Evolutionary conservation across 2,113 vertebrate genomes (phyloP).

Genomic region (Tachysurus fulvidraco): DNA sequence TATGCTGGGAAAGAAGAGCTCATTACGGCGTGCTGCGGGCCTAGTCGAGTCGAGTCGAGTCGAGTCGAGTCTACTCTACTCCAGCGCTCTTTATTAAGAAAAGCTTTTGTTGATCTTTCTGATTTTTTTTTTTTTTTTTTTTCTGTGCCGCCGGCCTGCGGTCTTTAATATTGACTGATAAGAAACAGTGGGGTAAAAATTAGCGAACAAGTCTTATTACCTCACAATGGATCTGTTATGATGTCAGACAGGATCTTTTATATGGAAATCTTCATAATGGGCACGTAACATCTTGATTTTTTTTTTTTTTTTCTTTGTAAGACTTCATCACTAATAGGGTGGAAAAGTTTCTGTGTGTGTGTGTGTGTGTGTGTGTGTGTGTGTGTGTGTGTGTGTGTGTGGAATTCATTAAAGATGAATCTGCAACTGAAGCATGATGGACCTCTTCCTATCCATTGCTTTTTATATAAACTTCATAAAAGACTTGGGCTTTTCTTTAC

Average conservation of each 20-base stretch:
- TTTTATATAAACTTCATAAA: conserved; percentile 59
- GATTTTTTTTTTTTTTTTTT: background rate
- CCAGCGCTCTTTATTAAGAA: conserved; percentile 39
- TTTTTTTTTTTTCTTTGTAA: conserved; percentile 59
- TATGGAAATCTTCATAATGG: conserved; percentile 65
- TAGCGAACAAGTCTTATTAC: conserved; percentile 37
- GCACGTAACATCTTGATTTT: conserved; percentile 53
- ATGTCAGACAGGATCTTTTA: conserved; percentile 57
- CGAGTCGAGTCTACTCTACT: background rate
- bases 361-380: conserved; percentile 43
- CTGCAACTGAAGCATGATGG: conserved; percentile 70
- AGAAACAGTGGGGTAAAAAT: conserved; percentile 47
- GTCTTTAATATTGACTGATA: conserved; percentile 51
- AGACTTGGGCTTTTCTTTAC: conserved; percentile 69
- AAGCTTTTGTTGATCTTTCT: conserved; percentile 28
- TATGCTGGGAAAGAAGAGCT: conserved; percentile 42
- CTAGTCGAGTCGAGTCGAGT: background rate
- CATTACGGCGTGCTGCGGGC: conserved; percentile 38
- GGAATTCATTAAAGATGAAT: conserved; percentile 70
- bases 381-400: conserved; percentile 41
- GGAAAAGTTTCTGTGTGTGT: conserved; percentile 56
- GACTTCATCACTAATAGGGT: conserved; percentile 68
- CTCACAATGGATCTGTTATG: conserved; percentile 50
- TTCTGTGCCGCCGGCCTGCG: background rate
- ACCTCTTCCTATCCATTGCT: conserved; percentile 66